Base-by-base conservation (phyloP, 2,797 vertebrate species). In the Sternotherus odoratus region DNA sequence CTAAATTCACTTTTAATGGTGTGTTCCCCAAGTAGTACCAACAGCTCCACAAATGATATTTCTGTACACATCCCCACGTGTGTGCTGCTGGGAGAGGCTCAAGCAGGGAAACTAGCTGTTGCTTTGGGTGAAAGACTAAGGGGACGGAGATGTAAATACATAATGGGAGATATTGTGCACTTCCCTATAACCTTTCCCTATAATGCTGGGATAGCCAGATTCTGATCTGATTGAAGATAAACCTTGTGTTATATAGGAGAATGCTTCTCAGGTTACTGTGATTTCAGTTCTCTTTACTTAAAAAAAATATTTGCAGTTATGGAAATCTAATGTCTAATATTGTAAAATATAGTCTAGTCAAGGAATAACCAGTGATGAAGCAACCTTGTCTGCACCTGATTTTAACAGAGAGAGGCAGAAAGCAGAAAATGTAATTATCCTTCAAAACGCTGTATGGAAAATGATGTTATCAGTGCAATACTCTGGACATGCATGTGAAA, bases 401-500 rank as follows among this genome's bases (percentile, higher is more conserved):
- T 86, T 84, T 8, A 5, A 51, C 83, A 86, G 60, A 79, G 43
- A 49, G 50, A 60, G 28, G 23, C 49, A 39, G 46, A 49, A 0
- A 50, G 57, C 50, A 82, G 85, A 86, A 28, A 63, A 12, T 74
- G 79, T 78, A 24, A 50, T 1, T 48, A 1, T 1, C 54, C 86
- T 85, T 88, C 39, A 88, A 88, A 82, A 51, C 83, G 12, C 69
- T 46, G n/a, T 46, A 4, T 1, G 60, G 13, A n/a, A 54, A 85
- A 26, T n/a, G 69, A 46, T 87, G 51, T 15, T 93, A 82, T 85
- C 94, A 46, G 51, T 50, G 79, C 69, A 54, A 26, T 24, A 13
- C 54, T 86, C 79, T 28, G 82, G 84, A 74, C 72, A 51, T 9
- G 23, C 79, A 92, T 84, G 88, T 94, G 90, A 92, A 86, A 93